Evolutionary conservation across 2,888 invertebrate genomes (phyloP), one percentile per base, ranked within the genome.

Genomic region (Parochlus steinenii): DNA sequence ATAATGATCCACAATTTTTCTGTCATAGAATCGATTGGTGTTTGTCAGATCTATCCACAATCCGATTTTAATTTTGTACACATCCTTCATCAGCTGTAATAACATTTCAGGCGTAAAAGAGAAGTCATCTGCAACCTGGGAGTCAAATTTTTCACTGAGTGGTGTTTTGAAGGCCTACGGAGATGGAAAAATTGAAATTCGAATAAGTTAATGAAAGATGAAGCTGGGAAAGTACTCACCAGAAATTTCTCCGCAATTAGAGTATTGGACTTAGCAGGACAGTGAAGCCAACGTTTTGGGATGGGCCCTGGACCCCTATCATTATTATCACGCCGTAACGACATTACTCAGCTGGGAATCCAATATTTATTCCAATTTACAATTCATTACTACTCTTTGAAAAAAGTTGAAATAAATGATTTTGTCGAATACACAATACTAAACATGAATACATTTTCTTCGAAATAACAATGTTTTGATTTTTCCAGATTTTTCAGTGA

Each of bases 101-200:
- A 97, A 62, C 83, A 95, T 90, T 33, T 77, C 72, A 1, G 93
- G 78, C 22, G 74, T 71, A 55, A 97, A 99, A 23, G 81, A 69
- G 55, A 74, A 75, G 48, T 73, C 74, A 43, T 78, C 73, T 3
- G 87, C 79, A 41, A 98, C 81, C 63, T 85, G 74, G 31, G 70
- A 70, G 55, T 93, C 78, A 54, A 80, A 98, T 36, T 72, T 67
- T 6, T 66, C 61, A 46, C 78, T 80, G 3, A 99, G 64, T 2
- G 97, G 97, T 3, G 97, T 95, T 60, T 93, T 95, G 55, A 92
- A 86, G 4, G 90, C 87, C n/a, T n/a, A n/a, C n/a, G n/a, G n/a
- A n/a, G n/a, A n/a, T n/a, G n/a, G n/a, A n/a, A n/a, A n/a, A n/a
- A n/a, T 58, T 58, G 32, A 59, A 58, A 3, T 57, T 59, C n/a